These are phyloP conservation scores for Toxotes chatareus DNA, from an alignment of 2,113 vertebrate species.

Conservation along the genomic window DNA sequence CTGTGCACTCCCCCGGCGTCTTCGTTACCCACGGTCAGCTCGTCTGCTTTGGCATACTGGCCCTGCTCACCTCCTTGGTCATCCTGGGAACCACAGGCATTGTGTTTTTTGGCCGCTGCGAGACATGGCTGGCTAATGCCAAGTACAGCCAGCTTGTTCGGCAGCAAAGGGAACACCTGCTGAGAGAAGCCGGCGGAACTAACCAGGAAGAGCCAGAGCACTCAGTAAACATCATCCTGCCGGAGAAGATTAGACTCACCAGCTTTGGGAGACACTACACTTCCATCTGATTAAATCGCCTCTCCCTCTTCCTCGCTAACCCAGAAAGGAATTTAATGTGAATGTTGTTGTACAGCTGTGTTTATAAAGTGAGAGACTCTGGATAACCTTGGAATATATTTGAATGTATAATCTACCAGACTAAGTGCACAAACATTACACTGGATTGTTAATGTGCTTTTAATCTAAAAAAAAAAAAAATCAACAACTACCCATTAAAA, in stretches of 20 bases:
- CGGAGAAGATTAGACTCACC: constrained; percentile 91
- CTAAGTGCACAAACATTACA: constrained; percentile 20
- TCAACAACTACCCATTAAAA: neutral
- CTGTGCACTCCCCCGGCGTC: constrained; percentile 83
- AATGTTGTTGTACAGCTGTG: constrained; percentile 56
- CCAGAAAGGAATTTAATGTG: constrained; percentile 18
- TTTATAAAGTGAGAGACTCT: constrained; percentile 20
- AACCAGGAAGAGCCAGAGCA: constrained; percentile 88
- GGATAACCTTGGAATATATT: constrained; percentile 3
- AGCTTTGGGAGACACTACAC: constrained; percentile 88
- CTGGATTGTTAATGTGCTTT: constrained; percentile 46
- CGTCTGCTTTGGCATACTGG: constrained; percentile 93
- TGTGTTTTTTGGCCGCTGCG: constrained; percentile 93
- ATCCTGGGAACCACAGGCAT: constrained; percentile 92
- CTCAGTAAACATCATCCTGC: constrained; percentile 93
- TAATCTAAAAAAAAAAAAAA: neutral
- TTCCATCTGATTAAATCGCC: constrained; percentile 81
- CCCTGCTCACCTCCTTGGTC: constrained; percentile 92
- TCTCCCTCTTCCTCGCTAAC: neutral
- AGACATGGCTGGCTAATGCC: constrained; percentile 91
- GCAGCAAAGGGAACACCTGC: constrained; percentile 90
- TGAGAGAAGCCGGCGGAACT: constrained; percentile 81
- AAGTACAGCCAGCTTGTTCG: constrained; percentile 89
- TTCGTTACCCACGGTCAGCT: constrained; percentile 92
- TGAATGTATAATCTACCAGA: constrained; percentile 51